Evolutionary conservation across 92 coral and sea anemone species (phyloP).

Genomic region (Parazoanthus atlanticus): DNA sequence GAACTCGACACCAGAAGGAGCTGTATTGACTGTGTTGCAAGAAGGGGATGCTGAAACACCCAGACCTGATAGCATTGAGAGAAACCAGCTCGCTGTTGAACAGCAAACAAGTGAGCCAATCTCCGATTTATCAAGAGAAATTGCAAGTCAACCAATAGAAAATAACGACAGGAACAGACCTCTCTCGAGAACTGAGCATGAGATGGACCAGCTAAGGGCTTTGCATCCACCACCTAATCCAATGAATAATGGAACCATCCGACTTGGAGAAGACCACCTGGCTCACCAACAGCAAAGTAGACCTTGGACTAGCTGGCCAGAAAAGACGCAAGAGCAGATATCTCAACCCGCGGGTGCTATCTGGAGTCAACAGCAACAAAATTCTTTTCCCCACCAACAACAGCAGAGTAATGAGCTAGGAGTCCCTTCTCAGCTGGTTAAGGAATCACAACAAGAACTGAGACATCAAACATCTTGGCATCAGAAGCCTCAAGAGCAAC

Average conservation of each 20-base stretch:
- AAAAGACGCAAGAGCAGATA: slow-evolving; percentile 37
- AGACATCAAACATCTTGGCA: slow-evolving; percentile 22
- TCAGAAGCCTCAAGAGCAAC: slow-evolving; percentile 36
- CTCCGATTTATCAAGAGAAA: neutral
- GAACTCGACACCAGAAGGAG: slow-evolving; percentile 31
- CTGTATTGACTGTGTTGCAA: slow-evolving; percentile 35
- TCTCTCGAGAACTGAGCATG: slow-evolving; percentile 9
- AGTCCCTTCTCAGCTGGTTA: slow-evolving; percentile 23
- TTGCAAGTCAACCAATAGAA: slow-evolving; percentile 2
- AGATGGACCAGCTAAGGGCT: slow-evolving; percentile 27
- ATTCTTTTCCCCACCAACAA: slow-evolving; percentile 17
- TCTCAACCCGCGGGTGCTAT: slow-evolving; percentile 21
- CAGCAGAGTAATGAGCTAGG: slow-evolving; percentile 22
- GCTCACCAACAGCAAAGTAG: slow-evolving; percentile 48
- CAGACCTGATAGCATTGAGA: slow-evolving; percentile 5
- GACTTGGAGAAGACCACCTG: slow-evolving; percentile 36
- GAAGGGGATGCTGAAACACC: slow-evolving; percentile 27
- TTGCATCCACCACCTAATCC: slow-evolving; percentile 47
- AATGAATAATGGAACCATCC: slow-evolving; percentile 33
- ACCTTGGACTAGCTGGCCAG: slow-evolving; percentile 56
- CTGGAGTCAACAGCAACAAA: slow-evolving; percentile 47
- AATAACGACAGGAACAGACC: slow-evolving; percentile 18
- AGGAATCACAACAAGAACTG: slow-evolving; percentile 33
- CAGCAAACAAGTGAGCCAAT: slow-evolving; percentile 5
- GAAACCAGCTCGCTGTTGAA: neutral